Evolutionary conservation across 2,113 vertebrate genomes (phyloP).

Genomic region (Etia nguti): DNA sequence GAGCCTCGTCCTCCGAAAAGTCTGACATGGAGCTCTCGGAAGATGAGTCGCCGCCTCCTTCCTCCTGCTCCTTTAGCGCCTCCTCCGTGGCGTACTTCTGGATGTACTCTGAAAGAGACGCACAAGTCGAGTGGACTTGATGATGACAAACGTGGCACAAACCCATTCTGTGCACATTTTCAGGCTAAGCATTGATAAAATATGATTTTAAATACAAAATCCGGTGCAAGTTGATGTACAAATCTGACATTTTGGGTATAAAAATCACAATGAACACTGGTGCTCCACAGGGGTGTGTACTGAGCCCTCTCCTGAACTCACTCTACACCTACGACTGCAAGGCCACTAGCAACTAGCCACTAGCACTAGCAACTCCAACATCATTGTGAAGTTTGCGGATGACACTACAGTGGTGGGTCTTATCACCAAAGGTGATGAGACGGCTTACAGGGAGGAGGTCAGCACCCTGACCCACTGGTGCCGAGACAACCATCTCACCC

Average conservation of each 20-base stretch:
- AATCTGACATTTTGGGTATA: background rate
- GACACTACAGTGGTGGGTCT: no score
- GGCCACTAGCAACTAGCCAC: no score
- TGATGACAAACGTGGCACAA: background rate
- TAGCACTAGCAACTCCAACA: no score
- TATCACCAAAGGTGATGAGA: no score
- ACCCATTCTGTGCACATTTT: background rate
- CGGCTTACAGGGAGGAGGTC: no score
- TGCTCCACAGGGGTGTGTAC: no score
- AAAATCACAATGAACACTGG: no score
- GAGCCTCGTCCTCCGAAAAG: conserved; percentile 98
- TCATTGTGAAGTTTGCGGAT: no score
- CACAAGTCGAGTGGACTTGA: background rate
- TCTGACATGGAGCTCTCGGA: conserved; percentile 99
- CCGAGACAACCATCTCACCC: no score
- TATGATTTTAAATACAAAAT: background rate
- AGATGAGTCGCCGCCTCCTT: conserved; percentile 91
- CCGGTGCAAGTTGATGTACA: background rate
- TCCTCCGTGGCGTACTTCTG: conserved; percentile 99
- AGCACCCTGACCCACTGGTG: no score
- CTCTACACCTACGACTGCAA: no score
- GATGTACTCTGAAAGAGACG: conserved; percentile 85
- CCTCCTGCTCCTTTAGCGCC: conserved; percentile 97
- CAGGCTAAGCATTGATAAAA: background rate
- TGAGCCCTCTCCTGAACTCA: no score